Evolutionary conservation across 2,888 invertebrate species (phyloP).

Genomic region (Agrotis segetum): DNA sequence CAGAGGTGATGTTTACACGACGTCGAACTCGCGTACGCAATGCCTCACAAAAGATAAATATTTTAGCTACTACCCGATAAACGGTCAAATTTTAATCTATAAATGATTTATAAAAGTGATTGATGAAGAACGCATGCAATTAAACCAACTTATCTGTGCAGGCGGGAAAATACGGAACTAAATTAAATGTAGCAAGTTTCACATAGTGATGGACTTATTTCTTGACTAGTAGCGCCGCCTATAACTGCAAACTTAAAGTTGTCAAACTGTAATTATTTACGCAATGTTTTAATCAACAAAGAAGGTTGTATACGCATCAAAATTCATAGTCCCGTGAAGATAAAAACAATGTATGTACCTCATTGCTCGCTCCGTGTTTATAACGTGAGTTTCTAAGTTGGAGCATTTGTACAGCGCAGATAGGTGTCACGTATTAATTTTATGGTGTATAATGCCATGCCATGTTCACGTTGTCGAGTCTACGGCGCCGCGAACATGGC

Average conservation of each 20-base stretch:
- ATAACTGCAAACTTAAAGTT: too few species aligned
- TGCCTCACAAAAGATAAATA: slow-evolving; percentile 52
- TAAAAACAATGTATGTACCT: slow-evolving; percentile 7
- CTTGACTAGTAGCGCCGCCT: too few species aligned
- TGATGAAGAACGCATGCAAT: slow-evolving; percentile 30
- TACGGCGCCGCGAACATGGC: slow-evolving; percentile 60
- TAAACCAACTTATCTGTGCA: too few species aligned
- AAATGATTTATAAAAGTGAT: slow-evolving; percentile 48
- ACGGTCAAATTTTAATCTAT: slow-evolving; percentile 52
- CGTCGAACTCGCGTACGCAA: slow-evolving; percentile 54
- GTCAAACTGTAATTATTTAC: not conserved
- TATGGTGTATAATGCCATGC: slow-evolving; percentile 49
- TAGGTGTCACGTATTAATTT: slow-evolving; percentile 60
- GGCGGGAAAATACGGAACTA: too few species aligned
- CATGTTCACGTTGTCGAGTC: slow-evolving; percentile 56
- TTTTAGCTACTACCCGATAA: slow-evolving; percentile 44
- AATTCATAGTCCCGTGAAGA: slow-evolving; percentile 32
- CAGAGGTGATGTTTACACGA: slow-evolving; percentile 60
- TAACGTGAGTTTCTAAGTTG: slow-evolving; percentile 22
- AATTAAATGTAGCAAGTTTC: too few species aligned
- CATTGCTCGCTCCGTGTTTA: slow-evolving; percentile 5
- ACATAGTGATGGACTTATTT: too few species aligned
- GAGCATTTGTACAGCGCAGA: slow-evolving; percentile 31
- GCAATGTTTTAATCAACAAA: slow-evolving; percentile 18
- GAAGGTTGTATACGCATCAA: slow-evolving; percentile 12